A percentile compares a stretch with the other conserved stretches of the same genome.
Evolutionary conservation across 2,113 vertebrate genomes (phyloP).

Genomic region (Gallinago paraguaiae): DNA sequence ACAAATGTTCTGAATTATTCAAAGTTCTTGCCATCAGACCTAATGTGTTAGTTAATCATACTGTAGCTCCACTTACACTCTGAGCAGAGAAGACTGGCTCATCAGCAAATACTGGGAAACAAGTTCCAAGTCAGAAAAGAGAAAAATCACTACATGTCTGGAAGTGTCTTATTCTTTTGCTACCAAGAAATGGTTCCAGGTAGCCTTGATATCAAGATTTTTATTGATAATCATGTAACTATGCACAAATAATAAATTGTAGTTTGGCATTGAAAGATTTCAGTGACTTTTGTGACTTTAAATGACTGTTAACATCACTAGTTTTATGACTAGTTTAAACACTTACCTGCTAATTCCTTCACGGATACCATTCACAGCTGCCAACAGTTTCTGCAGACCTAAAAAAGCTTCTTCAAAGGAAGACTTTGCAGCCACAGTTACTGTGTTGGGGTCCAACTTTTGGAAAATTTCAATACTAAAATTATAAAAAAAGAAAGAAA

Average conservation of each 20-base stretch:
- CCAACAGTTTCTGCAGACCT: constrained; percentile 83
- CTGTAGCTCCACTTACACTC: background rate
- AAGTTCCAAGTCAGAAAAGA: background rate
- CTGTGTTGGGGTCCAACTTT: constrained; percentile 55
- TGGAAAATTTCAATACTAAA: constrained; percentile 75
- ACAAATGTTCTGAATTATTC: background rate
- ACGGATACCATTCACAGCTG: constrained; percentile 82
- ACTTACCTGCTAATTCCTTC: constrained; percentile 85
- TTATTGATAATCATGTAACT: background rate
- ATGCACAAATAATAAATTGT: background rate
- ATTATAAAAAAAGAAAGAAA: background rate
- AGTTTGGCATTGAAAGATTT: background rate
- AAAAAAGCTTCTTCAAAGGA: constrained; percentile 83
- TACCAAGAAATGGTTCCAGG: background rate
- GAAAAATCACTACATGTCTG: background rate
- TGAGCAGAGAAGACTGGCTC: fast-evolving
- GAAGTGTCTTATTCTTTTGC: background rate
- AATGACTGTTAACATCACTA: background rate
- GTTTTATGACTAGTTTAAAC: background rate
- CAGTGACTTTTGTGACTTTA: background rate
- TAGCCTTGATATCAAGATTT: background rate
- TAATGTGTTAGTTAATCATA: background rate
- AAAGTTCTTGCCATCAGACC: background rate
- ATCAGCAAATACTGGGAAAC: background rate
- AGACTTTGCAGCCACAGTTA: constrained; percentile 51